Evolutionary conservation across 2,888 invertebrate genomes (phyloP).

Genomic region (Andrena chrysosceles): DNA sequence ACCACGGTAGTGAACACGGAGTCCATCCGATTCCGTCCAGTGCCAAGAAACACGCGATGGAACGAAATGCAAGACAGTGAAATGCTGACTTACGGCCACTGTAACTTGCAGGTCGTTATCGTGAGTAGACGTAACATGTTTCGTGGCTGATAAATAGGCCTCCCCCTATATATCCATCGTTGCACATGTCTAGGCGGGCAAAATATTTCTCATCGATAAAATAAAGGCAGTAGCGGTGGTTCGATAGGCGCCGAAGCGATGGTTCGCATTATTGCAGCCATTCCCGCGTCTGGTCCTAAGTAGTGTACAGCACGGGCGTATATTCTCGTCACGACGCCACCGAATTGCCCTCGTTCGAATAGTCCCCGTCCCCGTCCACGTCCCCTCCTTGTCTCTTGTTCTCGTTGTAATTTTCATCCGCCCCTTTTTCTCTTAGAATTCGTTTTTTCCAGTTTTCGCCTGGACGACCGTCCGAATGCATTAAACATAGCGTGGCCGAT

Average conservation of each 20-base stretch:
- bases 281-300: constrained; percentile 17
- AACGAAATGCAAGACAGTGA: constrained; percentile 4
- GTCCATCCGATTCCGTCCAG: not conserved
- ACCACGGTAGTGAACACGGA: no score
- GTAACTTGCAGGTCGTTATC: constrained; percentile 31
- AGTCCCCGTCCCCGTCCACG: constrained; percentile 19
- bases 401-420: constrained; percentile 8
- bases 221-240: constrained; percentile 17
- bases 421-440: not conserved
- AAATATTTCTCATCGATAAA: constrained; percentile 38
- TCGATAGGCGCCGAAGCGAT: constrained; percentile 1
- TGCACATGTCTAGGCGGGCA: not conserved
- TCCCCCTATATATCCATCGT: constrained; percentile 40
- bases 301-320: constrained; percentile 18
- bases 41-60: not conserved
- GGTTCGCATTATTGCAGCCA: constrained; percentile 41
- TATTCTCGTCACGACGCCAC: constrained; percentile 46
- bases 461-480: not conserved
- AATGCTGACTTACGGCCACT: constrained; percentile 2
- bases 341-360: constrained; percentile 44
- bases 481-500: not conserved
- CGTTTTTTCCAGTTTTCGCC: not conserved
- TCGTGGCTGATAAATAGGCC: constrained; percentile 10
- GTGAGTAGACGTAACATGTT: constrained; percentile 16
- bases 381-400: constrained; percentile 10